Conservation (phyloP, 2,888 invertebrate species). For the Meteorus cinctellus region DNA sequence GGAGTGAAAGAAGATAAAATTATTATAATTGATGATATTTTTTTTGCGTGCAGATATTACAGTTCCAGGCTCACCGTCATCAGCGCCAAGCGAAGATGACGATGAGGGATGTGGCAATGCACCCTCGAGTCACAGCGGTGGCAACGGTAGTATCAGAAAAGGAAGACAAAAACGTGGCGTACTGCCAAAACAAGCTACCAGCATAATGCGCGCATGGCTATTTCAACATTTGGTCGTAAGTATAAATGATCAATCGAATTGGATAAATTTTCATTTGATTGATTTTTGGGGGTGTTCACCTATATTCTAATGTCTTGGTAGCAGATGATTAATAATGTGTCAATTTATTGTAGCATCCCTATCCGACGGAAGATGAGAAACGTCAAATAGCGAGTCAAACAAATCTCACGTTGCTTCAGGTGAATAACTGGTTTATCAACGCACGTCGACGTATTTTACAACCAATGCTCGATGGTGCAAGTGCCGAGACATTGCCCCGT, state of each 20-base stretch:
- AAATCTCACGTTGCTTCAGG: slow-evolving; percentile 89
- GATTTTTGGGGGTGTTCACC: background rate
- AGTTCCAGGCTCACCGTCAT: slow-evolving; percentile 78
- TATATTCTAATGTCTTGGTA: slow-evolving; percentile 4
- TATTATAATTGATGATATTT: slow-evolving; percentile 34
- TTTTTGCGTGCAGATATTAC: slow-evolving; percentile 65
- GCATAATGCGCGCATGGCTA: slow-evolving; percentile 96
- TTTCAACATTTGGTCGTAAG: slow-evolving; percentile 96
- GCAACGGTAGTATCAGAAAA: slow-evolving; percentile 72
- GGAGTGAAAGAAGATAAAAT: background rate
- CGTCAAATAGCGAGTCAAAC: slow-evolving; percentile 92
- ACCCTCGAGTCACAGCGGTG: slow-evolving; percentile 75
- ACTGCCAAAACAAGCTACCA: slow-evolving; percentile 95
- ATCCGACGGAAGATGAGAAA: slow-evolving; percentile 96
- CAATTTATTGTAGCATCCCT: slow-evolving; percentile 84
- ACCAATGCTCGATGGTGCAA: slow-evolving; percentile 90
- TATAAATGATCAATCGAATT: slow-evolving; percentile 44
- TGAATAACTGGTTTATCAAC: slow-evolving; percentile 96
- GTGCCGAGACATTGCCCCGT: slow-evolving; percentile 71
- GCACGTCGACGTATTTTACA: slow-evolving; percentile 92
- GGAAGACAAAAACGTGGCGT: slow-evolving; percentile 90
- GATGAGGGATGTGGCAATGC: slow-evolving; percentile 72
- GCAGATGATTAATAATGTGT: slow-evolving; percentile 11
- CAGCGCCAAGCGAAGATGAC: slow-evolving; percentile 74
- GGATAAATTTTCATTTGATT: background rate